phyloP scores from a whole-genome alignment of 2,113 vertebrate species.

The Poeciliopsis turrubarensis region DNA sequence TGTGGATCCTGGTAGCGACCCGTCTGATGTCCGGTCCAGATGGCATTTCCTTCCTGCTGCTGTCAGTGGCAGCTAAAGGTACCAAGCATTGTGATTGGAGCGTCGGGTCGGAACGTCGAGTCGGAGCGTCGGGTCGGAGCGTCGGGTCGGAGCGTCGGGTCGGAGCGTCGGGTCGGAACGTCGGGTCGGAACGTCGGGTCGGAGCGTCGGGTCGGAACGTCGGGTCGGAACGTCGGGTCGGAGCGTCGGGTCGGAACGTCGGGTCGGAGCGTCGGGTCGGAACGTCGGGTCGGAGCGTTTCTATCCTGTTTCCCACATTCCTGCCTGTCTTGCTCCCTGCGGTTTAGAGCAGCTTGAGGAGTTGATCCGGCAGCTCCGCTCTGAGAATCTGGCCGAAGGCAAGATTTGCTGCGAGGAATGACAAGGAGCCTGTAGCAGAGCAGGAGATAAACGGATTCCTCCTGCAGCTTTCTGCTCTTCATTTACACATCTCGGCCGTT shows the following conservation, averaged over 20 bases:
- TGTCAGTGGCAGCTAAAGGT: constrained; percentile 22
- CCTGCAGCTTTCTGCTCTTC: constrained; percentile 13
- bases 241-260: too few relatives aligned
- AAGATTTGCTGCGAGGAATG: constrained; percentile 33
- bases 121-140: too few relatives aligned
- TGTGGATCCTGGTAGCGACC: too few relatives aligned
- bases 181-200: too few relatives aligned
- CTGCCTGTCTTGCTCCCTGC: constrained; percentile 21
- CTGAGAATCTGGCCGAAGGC: constrained; percentile 43
- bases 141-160: too few relatives aligned
- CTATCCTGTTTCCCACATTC: constrained; percentile 44
- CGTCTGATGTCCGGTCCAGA: neutral
- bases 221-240: too few relatives aligned
- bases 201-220: too few relatives aligned
- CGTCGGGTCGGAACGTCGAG: neutral
- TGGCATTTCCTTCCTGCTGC: neutral
- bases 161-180: too few relatives aligned
- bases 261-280: too few relatives aligned
- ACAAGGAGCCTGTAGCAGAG: constrained; percentile 22
- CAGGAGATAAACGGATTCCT: constrained; percentile 1
- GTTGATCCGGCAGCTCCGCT: constrained; percentile 46
- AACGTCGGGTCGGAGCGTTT: too few relatives aligned
- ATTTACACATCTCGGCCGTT: neutral
- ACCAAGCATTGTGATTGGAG: constrained; percentile 28
- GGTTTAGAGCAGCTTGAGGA: constrained; percentile 50